These are phyloP conservation scores for Cairina moschata DNA, from an alignment of 2,113 vertebrate species.

Conservation along the genomic window DNA sequence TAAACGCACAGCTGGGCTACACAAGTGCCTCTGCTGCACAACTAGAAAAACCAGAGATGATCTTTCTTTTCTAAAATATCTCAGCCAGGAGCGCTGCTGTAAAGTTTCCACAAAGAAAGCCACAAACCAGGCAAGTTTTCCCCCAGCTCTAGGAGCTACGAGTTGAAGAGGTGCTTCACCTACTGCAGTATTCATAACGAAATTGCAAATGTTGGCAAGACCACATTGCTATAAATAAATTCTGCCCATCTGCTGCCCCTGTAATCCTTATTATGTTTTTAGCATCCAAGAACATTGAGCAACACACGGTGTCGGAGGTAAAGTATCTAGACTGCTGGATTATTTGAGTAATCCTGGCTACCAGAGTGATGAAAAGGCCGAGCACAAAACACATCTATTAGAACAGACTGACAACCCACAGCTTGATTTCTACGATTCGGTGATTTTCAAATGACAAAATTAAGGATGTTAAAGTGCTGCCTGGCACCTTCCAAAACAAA, in stretches of 20 bases:
- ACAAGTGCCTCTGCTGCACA: not conserved
- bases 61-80: not conserved
- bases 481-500: not conserved
- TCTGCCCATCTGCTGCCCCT: not conserved
- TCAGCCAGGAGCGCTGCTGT: fast-evolving
- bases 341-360: slow-evolving; percentile 48
- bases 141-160: not conserved
- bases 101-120: not conserved
- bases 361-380: slow-evolving; percentile 53
- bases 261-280: slow-evolving; percentile 30
- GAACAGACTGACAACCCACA: not conserved
- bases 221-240: not conserved
- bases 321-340: slow-evolving; percentile 33
- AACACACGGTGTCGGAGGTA: not conserved
- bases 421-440: not conserved
- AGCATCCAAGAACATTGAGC: not conserved
- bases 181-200: not conserved
- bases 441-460: not conserved
- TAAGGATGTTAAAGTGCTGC: not conserved
- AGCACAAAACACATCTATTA: slow-evolving; percentile 5
- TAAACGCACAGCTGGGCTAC: not conserved
- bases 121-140: not conserved
- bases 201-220: not conserved
- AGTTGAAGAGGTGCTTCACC: not conserved
- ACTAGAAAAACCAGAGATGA: not conserved